Base-by-base conservation (phyloP, 2,113 vertebrate species). In the Cichladusa arquata region DNA sequence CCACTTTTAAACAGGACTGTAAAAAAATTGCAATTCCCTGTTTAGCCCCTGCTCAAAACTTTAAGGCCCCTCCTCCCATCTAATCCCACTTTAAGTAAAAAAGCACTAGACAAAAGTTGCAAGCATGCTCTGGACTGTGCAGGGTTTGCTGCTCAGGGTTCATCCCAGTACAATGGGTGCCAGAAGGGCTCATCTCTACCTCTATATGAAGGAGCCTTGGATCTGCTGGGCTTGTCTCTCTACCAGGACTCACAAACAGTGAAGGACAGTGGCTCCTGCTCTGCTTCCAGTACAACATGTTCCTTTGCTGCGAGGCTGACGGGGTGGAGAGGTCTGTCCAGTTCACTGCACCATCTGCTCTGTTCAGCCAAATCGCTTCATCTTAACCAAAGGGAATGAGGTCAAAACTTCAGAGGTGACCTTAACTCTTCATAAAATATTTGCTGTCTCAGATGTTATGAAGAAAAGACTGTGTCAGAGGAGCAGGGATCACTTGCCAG, bases 391-490 rank as follows among this genome's bases (percentile, higher is more conserved):
- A 95, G 86, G 24, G 56, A 97, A 96, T 74, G 90, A 95, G 94
- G 81, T 97, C 90, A 71, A 66, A 89, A 94, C 79, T 33, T 95
- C 95, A 95, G 96, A 97, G 92, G 93, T 96, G 96, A 94, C 96
- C 96, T 98, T 94, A 94, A 94, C 85, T 96, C 90, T 94, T 92
- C 92, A 73, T 88, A 95, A 97, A 91, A 94, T 94, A 91, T 93
- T 96, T 88, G 65, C 90, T 96, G 78, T 94, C 92, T 94, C 92
- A 90, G 93, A 89, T 86, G 78, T 93, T 95, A 77, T 53, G 89
- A 95, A 96, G 95, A 87, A 93, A 92, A 86, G 51, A 38, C 78
- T 96, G 69, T 61, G 92, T 95, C 66, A 60, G 90, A 96, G 82
- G 88, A 96, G 86, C 14, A 9, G 20, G 79, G 86, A 81, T 89